Conservation (phyloP, 2,797 vertebrate genomes). For the Nyctibius grandis region DNA sequence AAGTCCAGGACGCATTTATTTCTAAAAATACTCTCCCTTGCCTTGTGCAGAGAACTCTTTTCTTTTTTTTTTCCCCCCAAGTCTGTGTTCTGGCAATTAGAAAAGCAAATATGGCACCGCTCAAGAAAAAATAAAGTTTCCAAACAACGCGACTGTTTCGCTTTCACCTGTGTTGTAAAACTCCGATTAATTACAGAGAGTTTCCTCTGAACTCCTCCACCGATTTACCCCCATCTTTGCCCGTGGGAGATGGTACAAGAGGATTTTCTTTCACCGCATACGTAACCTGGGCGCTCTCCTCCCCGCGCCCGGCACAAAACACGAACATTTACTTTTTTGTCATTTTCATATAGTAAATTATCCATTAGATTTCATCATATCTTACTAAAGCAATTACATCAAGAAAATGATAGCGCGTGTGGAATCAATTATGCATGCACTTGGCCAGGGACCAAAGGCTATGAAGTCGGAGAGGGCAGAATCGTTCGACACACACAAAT, state of each 20-base stretch:
- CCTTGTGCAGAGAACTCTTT: slow-evolving; percentile 20
- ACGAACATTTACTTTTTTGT: slow-evolving; percentile 78
- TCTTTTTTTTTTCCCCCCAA: background rate
- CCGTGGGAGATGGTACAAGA: background rate
- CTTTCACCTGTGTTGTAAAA: slow-evolving; percentile 58
- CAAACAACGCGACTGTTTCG: slow-evolving; percentile 14
- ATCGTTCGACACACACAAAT: slow-evolving; percentile 81
- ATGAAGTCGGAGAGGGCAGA: slow-evolving; percentile 90
- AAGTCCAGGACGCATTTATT: slow-evolving; percentile 40
- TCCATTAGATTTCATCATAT: slow-evolving; percentile 99
- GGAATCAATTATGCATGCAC: slow-evolving; percentile 99
- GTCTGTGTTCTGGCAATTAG: slow-evolving; percentile 54
- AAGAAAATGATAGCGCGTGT: slow-evolving; percentile 97
- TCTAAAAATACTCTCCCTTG: slow-evolving; percentile 60
- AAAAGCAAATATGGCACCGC: slow-evolving; percentile 29
- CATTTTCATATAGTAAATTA: slow-evolving; percentile 90
- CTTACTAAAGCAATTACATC: slow-evolving; percentile 98
- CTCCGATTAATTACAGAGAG: slow-evolving; percentile 21
- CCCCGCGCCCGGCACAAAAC: background rate
- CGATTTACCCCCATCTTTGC: background rate
- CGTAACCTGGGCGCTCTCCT: slow-evolving; percentile 7
- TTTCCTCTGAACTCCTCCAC: slow-evolving; percentile 51
- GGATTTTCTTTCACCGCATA: background rate
- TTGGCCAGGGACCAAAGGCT: slow-evolving; percentile 94
- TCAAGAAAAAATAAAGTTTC: slow-evolving; percentile 47